Percentiles rank a stretch among this genome's conserved stretches.
Evolutionary conservation across 2,797 vertebrate species (phyloP).

Genomic region (Smutsia gigantea): DNA sequence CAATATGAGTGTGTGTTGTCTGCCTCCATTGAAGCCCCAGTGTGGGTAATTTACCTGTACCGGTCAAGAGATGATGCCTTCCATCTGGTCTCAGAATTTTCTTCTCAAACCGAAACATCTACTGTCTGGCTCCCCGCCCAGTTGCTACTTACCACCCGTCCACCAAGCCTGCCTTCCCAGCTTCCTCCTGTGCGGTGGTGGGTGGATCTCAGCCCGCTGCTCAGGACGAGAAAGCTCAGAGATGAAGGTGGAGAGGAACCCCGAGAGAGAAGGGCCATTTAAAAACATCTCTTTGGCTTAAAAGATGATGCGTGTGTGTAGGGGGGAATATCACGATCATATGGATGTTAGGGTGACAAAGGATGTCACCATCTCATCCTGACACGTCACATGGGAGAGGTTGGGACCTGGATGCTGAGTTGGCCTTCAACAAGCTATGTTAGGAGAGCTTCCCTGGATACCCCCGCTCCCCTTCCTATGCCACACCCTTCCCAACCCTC

Average conservation of each 20-base stretch:
- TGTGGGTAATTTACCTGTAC: neutral
- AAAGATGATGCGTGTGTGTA: neutral
- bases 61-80: neutral
- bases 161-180: neutral
- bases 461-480: neutral
- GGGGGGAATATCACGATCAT: neutral
- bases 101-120: neutral
- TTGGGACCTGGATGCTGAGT: neutral
- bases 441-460: neutral
- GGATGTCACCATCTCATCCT: neutral
- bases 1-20: neutral
- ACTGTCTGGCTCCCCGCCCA: neutral
- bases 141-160: neutral
- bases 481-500: neutral
- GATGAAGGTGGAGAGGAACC: neutral
- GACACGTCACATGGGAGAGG: neutral
- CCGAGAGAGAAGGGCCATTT: neutral
- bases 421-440: neutral
- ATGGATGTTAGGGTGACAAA: neutral
- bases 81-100: neutral
- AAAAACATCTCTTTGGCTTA: slow-evolving; percentile 6
- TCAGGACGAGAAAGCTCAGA: neutral
- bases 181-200: neutral
- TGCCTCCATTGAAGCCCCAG: neutral
- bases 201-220: neutral